Evolutionary conservation across 2,888 invertebrate species (phyloP).

Genomic region (Aquatica leii): DNA sequence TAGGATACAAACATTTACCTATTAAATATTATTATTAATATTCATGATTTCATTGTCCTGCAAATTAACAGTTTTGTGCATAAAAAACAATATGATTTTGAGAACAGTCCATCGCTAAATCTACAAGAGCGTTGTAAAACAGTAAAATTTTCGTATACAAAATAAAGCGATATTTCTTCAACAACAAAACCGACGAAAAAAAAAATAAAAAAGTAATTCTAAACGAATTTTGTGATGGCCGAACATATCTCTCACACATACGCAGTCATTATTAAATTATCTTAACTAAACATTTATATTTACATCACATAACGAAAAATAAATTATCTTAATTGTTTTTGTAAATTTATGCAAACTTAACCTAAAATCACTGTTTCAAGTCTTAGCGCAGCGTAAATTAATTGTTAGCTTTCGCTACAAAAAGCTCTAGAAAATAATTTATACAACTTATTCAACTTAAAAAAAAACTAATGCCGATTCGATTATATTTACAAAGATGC

Average conservation of each 20-base stretch:
- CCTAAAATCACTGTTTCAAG: constrained; percentile 59
- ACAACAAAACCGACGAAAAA: constrained; percentile 29
- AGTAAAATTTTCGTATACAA: constrained; percentile 29
- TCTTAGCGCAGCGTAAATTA: constrained; percentile 54
- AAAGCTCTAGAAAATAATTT: constrained; percentile 51
- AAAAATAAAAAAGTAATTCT: constrained; percentile 1
- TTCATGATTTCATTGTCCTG: constrained; percentile 57
- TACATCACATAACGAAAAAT: constrained; percentile 58
- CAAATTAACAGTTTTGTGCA: constrained; percentile 51
- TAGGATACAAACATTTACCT: constrained; percentile 65
- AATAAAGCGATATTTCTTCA: constrained; percentile 30
- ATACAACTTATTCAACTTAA: constrained; percentile 40
- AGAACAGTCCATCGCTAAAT: constrained; percentile 39
- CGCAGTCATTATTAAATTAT: constrained; percentile 46
- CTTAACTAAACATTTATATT: constrained; percentile 52
- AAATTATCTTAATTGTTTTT: constrained; percentile 46
- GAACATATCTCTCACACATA: constrained; percentile 54
- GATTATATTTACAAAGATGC: constrained; percentile 60
- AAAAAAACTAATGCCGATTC: constrained; percentile 33
- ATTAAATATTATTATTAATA: constrained; percentile 64
- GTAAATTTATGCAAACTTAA: constrained; percentile 53
- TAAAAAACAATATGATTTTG: constrained; percentile 26
- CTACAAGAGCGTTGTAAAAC: constrained; percentile 25
- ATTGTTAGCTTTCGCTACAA: constrained; percentile 45
- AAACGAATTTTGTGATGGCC: constrained; percentile 20